Evolutionary conservation across 2,113 vertebrate species (phyloP), one percentile per base, ranked within the genome.

Genomic region (Donacobius atricapilla): DNA sequence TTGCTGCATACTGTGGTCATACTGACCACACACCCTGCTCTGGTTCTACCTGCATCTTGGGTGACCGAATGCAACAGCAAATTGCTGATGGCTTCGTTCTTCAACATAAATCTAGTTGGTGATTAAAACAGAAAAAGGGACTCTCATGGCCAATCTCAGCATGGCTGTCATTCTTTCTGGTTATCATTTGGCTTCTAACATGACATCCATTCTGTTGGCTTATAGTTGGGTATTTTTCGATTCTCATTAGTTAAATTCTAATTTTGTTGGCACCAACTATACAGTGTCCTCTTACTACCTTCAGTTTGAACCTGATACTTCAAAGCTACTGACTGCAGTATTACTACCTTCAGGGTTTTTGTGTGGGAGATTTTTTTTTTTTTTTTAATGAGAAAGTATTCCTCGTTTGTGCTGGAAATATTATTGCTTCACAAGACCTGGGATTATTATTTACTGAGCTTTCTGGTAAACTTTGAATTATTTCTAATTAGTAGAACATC

Each of bases 241-340:
- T 78, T 84, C 56, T 91, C 7, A 30, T 68, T 72, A 84, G 10
- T 66, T 68, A 63, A 90, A 70, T 83, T 83, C 16, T 70, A 28
- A 39, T 77, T 83, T 33, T 71, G 0, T 89, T 89, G 54, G 35
- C 51, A 94, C 39, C 64, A 90, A 4, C 21, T 48, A 2, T 54
- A 24, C 40, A 37, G 12, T 23, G 13, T 73, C 47, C 44, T 89
- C 47, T 64, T 53, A 15, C 24, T 69, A 39, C 54, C 54, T 80
- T 94, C 64, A 66, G 42, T 87, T 89, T 81, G 80, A 94, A 87
- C n/a, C 44, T 92, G 35, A 50, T 84, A 75, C 68, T 89, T 94
- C 87, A 92, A 64, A 79, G 60, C 56, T 82, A n/a, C 69, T 75
- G 57, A 40, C 48, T 78, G 56, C 80, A 92, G 31, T 71, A 51